Evolutionary conservation across 2,888 invertebrate genomes (phyloP).

Genomic region (Elysia crispata): DNA sequence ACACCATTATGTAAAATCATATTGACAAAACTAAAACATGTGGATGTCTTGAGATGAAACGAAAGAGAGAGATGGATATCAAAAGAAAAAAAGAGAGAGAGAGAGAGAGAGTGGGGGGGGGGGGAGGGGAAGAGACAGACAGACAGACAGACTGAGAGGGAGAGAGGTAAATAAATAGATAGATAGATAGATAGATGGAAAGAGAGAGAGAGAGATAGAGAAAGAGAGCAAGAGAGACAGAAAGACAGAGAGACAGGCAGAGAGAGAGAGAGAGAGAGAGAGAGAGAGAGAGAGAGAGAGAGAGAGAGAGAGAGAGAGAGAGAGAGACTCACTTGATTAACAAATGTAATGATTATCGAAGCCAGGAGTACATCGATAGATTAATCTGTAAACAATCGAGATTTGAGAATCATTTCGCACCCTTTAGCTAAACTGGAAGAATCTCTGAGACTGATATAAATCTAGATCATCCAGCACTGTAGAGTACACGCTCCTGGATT

Average conservation of each 20-base stretch:
- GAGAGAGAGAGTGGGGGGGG: background rate
- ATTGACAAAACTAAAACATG: no score
- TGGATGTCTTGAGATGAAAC: background rate
- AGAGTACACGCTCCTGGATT: no score
- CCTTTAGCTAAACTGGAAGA: no score
- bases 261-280: constrained; percentile 32
- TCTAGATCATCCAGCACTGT: no score
- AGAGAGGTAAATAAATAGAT: background rate
- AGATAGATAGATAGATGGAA: background rate
- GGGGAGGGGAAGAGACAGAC: background rate
- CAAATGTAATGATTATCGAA: background rate
- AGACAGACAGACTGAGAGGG: background rate
- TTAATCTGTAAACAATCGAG: no score
- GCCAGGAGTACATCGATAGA: no score
- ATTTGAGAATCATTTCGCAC: no score
- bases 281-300: constrained; percentile 16
- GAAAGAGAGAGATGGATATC: background rate
- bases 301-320: constrained; percentile 5
- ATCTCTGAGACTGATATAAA: no score
- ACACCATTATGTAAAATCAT: no score
- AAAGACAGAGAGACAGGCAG: background rate
- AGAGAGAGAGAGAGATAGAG: background rate
- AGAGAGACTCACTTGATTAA: constrained; percentile 1
- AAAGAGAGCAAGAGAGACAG: constrained; percentile 17
- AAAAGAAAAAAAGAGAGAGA: background rate